These are phyloP conservation scores for Corythoichthys intestinalis DNA, from an alignment of 2,113 vertebrate genomes.

Conservation along the genomic window DNA sequence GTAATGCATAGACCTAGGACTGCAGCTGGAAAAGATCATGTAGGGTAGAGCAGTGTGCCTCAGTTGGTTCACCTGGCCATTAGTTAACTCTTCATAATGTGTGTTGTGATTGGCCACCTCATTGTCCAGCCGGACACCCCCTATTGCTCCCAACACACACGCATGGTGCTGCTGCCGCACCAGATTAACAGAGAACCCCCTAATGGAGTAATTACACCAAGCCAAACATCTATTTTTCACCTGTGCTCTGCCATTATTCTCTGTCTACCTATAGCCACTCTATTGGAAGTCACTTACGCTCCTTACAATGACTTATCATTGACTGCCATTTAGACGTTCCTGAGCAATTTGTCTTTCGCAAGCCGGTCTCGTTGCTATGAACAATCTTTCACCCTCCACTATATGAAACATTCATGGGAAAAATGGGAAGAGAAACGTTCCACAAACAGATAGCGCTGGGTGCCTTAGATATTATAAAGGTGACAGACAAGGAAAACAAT, in stretches of 20 bases:
- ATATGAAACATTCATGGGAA: constrained; percentile 87
- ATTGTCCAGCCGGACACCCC: constrained; percentile 54
- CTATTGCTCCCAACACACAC: constrained; percentile 70
- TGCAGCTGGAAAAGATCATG: constrained; percentile 43
- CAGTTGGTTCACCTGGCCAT: constrained; percentile 59
- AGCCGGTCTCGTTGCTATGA: constrained; percentile 85
- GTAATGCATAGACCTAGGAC: background rate
- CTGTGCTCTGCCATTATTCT: constrained; percentile 86
- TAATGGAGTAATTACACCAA: constrained; percentile 82
- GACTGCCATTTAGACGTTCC: constrained; percentile 88
- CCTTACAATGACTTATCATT: constrained; percentile 98
- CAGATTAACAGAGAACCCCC: constrained; percentile 79
- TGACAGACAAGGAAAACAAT: constrained; percentile 76
- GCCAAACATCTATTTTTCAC: constrained; percentile 87
- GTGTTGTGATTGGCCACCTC: constrained; percentile 61
- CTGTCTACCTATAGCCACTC: constrained; percentile 86
- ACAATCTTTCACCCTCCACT: constrained; percentile 90
- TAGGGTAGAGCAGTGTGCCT: constrained; percentile 42
- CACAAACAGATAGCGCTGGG: constrained; percentile 73
- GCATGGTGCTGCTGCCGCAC: constrained; percentile 49
- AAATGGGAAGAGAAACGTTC: constrained; percentile 73
- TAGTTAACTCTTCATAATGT: constrained; percentile 67
- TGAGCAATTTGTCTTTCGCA: constrained; percentile 92
- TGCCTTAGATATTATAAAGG: constrained; percentile 71
- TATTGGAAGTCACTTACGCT: constrained; percentile 90